Percentiles rank a stretch among this genome's conserved stretches.
phyloP scores from a whole-genome alignment of 1,140 invertebrate species.

The Drosophila lacteicornis region DNA sequence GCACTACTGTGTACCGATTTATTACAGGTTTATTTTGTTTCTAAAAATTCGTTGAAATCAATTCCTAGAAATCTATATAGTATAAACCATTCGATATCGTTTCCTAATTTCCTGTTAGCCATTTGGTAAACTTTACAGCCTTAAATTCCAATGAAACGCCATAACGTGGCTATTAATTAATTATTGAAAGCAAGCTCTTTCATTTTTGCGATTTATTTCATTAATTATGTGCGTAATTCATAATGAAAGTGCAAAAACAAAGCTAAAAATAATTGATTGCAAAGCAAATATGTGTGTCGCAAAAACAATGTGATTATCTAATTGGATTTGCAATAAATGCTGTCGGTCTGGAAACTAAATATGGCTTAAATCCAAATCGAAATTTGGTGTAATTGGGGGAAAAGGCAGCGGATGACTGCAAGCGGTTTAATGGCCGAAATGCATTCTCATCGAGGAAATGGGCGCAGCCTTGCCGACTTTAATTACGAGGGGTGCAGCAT shows the following conservation, averaged over 20 bases:
- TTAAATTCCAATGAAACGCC: neutral
- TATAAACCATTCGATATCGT: too few relatives aligned
- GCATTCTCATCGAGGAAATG: slow-evolving; percentile 49
- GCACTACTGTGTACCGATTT: too few relatives aligned
- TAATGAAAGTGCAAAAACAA: slow-evolving; percentile 4
- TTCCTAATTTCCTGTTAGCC: too few relatives aligned
- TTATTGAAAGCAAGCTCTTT: neutral
- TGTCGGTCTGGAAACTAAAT: neutral
- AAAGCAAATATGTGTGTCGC: slow-evolving; percentile 21
- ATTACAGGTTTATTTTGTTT: neutral
- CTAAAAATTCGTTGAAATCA: too few relatives aligned
- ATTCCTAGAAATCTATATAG: too few relatives aligned
- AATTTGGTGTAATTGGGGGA: slow-evolving; percentile 4
- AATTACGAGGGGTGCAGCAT: slow-evolving; percentile 46
- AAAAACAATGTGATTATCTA: slow-evolving; percentile 32
- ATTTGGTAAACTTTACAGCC: neutral
- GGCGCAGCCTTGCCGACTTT: slow-evolving; percentile 47
- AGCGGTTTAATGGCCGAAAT: slow-evolving; percentile 25
- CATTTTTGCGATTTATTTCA: slow-evolving; percentile 2
- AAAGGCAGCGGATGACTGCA: slow-evolving; percentile 3
- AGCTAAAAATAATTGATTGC: slow-evolving; percentile 25
- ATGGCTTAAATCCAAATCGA: slow-evolving; percentile 18
- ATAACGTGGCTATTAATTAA: slow-evolving; percentile 1
- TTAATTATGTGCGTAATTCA: slow-evolving; percentile 20
- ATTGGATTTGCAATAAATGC: slow-evolving; percentile 41